These are phyloP conservation scores for Brotula barbata DNA, from an alignment of 2,797 vertebrate genomes.

Conservation along the genomic window DNA sequence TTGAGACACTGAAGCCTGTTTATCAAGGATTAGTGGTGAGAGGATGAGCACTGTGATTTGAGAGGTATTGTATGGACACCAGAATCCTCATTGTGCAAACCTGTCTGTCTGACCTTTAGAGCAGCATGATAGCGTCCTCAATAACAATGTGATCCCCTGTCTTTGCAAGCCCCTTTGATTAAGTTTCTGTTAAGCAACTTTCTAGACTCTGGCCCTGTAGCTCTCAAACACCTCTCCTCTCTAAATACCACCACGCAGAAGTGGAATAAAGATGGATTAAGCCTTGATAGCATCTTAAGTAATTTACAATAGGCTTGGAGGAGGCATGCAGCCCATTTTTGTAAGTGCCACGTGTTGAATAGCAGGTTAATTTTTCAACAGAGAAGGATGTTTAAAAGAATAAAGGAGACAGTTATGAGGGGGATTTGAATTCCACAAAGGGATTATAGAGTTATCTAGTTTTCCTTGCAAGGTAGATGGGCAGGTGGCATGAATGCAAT, in stretches of 20 bases:
- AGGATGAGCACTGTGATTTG: conserved; percentile 76
- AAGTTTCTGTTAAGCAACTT: conserved; percentile 95
- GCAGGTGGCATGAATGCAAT: conserved; percentile 72
- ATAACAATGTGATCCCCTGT: conserved; percentile 85
- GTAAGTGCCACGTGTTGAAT: conserved; percentile 85
- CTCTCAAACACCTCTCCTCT: conserved; percentile 67
- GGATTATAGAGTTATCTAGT: conserved; percentile 91
- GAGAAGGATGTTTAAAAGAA: conserved; percentile 87
- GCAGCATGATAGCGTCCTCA: conserved; percentile 61
- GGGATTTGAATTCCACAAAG: conserved; percentile 83
- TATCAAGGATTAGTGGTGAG: conserved; percentile 91
- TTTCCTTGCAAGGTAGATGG: conserved; percentile 79
- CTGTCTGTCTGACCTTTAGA: conserved; percentile 71
- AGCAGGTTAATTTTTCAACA: conserved; percentile 94
- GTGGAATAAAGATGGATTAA: conserved; percentile 91
- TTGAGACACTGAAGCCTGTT: conserved; percentile 83
- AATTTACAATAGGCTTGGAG: conserved; percentile 91
- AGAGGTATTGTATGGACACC: conserved; percentile 76
- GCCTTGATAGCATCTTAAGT: conserved; percentile 93
- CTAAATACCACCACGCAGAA: conserved; percentile 82
- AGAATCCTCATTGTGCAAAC: conserved; percentile 72
- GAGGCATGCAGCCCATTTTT: conserved; percentile 87
- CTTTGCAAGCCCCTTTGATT: conserved; percentile 82
- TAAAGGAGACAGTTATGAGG: conserved; percentile 83
- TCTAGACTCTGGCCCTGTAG: conserved; percentile 81